Evolutionary conservation across 1,140 invertebrate species (phyloP).

Genomic region (Dendroctonus valens): DNA sequence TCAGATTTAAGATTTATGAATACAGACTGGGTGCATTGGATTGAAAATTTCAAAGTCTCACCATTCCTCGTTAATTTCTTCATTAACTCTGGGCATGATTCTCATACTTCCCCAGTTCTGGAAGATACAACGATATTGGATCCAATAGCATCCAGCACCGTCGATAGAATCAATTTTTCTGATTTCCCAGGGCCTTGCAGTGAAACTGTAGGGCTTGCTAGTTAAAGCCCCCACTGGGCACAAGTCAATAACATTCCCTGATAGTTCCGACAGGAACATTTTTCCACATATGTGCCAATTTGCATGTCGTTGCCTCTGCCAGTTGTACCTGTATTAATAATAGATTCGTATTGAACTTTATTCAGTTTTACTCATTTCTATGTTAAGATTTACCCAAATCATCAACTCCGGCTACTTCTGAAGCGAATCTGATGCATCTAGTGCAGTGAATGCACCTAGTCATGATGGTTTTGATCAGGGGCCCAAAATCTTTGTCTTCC

Average conservation of each 20-base stretch:
- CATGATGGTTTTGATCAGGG: conserved; percentile 99
- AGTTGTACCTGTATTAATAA: conserved; percentile 86
- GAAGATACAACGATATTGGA: conserved; percentile 96
- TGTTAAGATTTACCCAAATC: conserved; percentile 69
- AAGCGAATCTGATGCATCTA: conserved; percentile 94
- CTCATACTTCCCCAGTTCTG: conserved; percentile 94
- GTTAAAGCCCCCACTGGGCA: conserved; percentile 99
- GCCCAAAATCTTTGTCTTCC: conserved; percentile 98
- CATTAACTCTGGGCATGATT: conserved; percentile 92
- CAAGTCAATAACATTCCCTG: conserved; percentile 98
- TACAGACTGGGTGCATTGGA: background rate
- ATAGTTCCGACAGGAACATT: conserved; percentile 96
- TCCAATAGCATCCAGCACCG: conserved; percentile 94
- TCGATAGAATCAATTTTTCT: conserved; percentile 94
- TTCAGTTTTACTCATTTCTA: background rate
- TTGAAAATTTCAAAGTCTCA: background rate
- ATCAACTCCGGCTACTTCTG: conserved; percentile 96
- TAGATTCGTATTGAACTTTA: background rate
- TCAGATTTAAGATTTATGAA: background rate
- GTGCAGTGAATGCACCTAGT: conserved; percentile 99
- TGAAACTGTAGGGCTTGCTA: conserved; percentile 96
- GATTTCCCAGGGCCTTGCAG: conserved; percentile 87
- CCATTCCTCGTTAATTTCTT: conserved; percentile 50
- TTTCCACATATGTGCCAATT: conserved; percentile 98
- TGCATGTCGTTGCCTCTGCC: conserved; percentile 95